Conservation (phyloP, 2,888 invertebrate species). For the Tinea semifulvella region DNA sequence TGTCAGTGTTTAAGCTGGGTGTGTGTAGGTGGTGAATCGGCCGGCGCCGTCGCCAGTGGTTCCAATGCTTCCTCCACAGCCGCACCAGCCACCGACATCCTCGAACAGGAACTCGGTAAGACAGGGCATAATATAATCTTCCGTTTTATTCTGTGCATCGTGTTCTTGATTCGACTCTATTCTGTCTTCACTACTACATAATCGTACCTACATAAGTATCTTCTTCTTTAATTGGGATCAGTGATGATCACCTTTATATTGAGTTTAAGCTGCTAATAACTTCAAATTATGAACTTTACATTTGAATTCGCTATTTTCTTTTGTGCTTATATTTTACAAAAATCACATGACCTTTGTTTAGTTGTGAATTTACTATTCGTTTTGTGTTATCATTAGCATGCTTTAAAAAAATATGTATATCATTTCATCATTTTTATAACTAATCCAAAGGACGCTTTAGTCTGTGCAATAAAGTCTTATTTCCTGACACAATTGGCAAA, state of each 20-base stretch:
- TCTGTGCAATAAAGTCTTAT: constrained; percentile 26
- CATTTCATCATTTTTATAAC: not conserved
- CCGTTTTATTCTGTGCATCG: constrained; percentile 1
- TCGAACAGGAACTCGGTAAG: constrained; percentile 58
- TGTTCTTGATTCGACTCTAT: constrained; percentile 6
- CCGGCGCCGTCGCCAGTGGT: constrained; percentile 40
- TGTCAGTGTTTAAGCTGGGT: constrained; percentile 4
- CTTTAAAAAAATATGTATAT: not conserved
- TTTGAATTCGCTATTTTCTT: not conserved
- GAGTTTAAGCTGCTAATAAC: not conserved
- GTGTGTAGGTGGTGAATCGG: constrained; percentile 47
- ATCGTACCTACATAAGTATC: not conserved
- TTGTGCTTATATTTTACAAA: constrained; percentile 3
- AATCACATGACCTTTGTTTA: not conserved
- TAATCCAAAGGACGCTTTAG: constrained; percentile 1
- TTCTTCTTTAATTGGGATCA: not conserved
- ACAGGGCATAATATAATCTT: no score
- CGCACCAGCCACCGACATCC: constrained; percentile 34
- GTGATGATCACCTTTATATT: not conserved
- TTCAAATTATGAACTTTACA: no score
- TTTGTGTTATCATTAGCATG: not conserved
- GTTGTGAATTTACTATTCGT: not conserved
- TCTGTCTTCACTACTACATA: not conserved
- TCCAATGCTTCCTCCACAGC: constrained; percentile 29
- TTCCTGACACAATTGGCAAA: constrained; percentile 27